phyloP scores from a whole-genome alignment of 1,140 invertebrate genomes.

The Reticulitermes speratus region DNA sequence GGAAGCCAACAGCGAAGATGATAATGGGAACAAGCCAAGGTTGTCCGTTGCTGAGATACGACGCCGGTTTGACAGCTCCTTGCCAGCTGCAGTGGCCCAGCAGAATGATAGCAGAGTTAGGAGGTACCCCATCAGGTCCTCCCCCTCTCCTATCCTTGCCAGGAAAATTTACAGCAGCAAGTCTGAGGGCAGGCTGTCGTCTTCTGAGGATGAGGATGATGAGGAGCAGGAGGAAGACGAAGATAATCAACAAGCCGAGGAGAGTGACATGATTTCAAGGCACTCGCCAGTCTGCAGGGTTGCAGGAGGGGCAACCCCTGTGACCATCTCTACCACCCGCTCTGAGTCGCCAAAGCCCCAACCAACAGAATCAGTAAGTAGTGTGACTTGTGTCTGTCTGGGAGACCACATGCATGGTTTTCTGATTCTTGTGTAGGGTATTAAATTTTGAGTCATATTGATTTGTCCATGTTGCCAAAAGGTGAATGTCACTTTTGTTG shows the following conservation, averaged over 20 bases:
- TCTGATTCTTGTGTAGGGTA: no score
- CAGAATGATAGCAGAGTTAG: not conserved
- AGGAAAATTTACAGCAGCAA: not conserved
- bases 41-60: constrained; percentile 22
- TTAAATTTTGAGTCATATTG: no score
- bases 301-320: not conserved
- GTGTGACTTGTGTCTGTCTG: not conserved
- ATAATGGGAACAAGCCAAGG: constrained; percentile 16
- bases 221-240: not conserved
- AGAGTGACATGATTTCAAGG: not conserved
- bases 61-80: constrained; percentile 11
- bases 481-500: no score
- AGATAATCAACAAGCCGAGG: not conserved
- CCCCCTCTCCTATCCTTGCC: not conserved
- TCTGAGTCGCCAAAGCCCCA: not conserved
- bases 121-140: not conserved
- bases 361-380: not conserved
- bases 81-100: not conserved
- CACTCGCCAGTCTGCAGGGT: not conserved
- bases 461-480: no score
- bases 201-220: constrained; percentile 14
- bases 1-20: not conserved
- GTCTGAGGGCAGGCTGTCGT: not conserved
- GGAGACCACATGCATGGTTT: no score
- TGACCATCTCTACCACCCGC: not conserved